These are phyloP conservation scores for Octomys mimax DNA, from an alignment of 2,797 vertebrate species.

Conservation along the genomic window DNA sequence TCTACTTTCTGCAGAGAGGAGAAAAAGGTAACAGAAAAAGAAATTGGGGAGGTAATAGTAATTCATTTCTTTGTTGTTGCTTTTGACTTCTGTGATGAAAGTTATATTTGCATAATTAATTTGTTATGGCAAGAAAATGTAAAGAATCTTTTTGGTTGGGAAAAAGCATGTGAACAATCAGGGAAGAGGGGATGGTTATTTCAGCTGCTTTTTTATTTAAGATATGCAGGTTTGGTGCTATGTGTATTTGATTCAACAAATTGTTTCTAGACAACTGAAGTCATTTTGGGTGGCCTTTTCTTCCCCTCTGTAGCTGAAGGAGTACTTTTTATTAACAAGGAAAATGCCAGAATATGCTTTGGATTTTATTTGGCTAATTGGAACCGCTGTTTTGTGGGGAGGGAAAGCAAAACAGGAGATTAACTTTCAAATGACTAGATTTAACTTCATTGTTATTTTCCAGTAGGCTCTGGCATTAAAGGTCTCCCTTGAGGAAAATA, in stretches of 20 bases:
- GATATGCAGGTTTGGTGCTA: conserved; percentile 51
- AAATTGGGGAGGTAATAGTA: conserved; percentile 81
- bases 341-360: conserved; percentile 51
- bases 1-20: conserved; percentile 82
- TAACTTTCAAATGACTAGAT: conserved; percentile 67
- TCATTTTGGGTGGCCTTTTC: conserved; percentile 66
- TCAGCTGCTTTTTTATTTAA: conserved; percentile 76
- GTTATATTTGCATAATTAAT: conserved; percentile 66
- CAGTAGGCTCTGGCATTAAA: conserved; percentile 68
- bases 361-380: conserved; percentile 64
- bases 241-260: conserved; percentile 48
- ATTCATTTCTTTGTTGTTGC: conserved; percentile 73
- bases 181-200: conserved; percentile 51
- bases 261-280: conserved; percentile 72
- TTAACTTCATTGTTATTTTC: conserved; percentile 72
- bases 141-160: conserved; percentile 46
- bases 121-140: conserved; percentile 60
- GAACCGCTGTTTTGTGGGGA: conserved; percentile 39
- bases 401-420: conserved; percentile 34
- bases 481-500: conserved; percentile 65
- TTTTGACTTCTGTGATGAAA: conserved; percentile 78
- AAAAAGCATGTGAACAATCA: conserved; percentile 62
- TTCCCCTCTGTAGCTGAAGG: conserved; percentile 39
- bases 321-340: conserved; percentile 64
- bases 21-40: conserved; percentile 76